A percentile compares a stretch with the other conserved stretches of the same genome.
Conservation (phyloP, 2,888 invertebrate genomes). For the Pomacea canaliculata region DNA sequence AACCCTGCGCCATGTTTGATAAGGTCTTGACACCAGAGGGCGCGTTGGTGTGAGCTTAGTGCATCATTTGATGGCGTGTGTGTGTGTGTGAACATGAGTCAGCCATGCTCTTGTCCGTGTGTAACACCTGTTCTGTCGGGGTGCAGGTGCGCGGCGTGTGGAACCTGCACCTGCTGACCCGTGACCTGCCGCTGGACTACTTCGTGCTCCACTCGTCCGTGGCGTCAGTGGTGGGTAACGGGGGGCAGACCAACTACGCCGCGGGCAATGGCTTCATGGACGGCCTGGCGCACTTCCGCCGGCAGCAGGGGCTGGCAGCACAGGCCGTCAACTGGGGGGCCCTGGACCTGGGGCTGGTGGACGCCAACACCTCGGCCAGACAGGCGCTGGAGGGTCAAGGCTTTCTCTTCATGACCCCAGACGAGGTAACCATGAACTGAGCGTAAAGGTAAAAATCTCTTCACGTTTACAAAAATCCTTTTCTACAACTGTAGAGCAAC, state of each 20-base stretch:
- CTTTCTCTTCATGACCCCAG: slow-evolving; percentile 14
- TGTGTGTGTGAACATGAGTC: no score
- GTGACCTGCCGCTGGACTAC: slow-evolving; percentile 39
- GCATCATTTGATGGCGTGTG: no score
- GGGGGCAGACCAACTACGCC: slow-evolving; percentile 51
- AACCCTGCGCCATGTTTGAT: no score
- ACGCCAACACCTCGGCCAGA: slow-evolving; percentile 4
- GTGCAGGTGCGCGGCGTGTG: slow-evolving; percentile 39
- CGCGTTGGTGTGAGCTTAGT: no score
- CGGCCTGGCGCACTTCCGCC: slow-evolving; percentile 40
- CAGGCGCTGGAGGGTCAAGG: slow-evolving; percentile 21
- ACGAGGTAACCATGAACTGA: background rate
- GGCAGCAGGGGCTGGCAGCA: slow-evolving; percentile 34
- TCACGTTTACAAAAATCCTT: no score
- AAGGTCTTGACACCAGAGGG: no score
- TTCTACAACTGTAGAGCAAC: no score
- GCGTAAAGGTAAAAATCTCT: no score
- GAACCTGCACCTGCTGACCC: slow-evolving; percentile 45
- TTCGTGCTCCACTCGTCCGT: slow-evolving; percentile 53
- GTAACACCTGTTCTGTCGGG: no score
- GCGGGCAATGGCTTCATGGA: slow-evolving; percentile 51
- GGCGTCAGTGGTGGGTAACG: slow-evolving; percentile 43
- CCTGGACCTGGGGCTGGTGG: slow-evolving; percentile 42
- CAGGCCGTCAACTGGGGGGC: slow-evolving; percentile 54
- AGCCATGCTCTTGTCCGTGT: no score